Evolutionary conservation across 1,140 invertebrate species (phyloP).

Genomic region (Odontomachus brunneus): DNA sequence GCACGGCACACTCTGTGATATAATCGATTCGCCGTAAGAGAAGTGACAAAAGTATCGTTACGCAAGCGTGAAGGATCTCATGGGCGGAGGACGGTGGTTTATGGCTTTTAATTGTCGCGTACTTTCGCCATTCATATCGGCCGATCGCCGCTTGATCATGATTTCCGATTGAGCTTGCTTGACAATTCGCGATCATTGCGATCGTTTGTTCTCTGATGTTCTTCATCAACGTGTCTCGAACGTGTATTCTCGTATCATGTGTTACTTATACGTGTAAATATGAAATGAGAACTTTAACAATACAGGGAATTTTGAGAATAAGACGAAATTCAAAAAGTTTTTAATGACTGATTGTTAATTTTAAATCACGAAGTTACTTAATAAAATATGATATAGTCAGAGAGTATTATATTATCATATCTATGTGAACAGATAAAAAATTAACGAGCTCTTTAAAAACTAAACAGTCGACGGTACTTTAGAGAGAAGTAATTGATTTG

Average conservation of each 20-base stretch:
- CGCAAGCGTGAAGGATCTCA: background rate
- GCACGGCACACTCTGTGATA: conserved; percentile 1
- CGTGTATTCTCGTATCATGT: background rate
- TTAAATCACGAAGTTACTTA: too few species aligned
- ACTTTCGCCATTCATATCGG: conserved; percentile 1
- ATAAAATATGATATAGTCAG: too few species aligned
- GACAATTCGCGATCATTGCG: background rate
- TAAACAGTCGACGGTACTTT: background rate
- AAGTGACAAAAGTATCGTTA: conserved; percentile 9
- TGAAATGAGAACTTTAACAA: background rate
- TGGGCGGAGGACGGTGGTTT: background rate
- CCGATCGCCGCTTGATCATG: background rate
- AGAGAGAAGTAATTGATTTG: background rate
- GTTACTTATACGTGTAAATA: background rate
- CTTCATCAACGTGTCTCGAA: background rate
- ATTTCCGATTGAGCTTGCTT: background rate
- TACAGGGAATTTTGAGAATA: too few species aligned
- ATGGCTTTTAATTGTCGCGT: background rate
- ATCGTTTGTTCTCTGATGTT: conserved; percentile 3
- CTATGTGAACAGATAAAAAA: too few species aligned
- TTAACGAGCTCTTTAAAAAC: background rate
- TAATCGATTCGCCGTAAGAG: conserved; percentile 3
- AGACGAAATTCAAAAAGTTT: too few species aligned
- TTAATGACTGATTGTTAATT: too few species aligned
- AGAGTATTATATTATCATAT: too few species aligned